Percentiles rank a stretch among this genome's conserved stretches.
These are phyloP conservation scores for Cottoperca gobio DNA, from an alignment of 2,797 vertebrate species.

Conservation along the genomic window DNA sequence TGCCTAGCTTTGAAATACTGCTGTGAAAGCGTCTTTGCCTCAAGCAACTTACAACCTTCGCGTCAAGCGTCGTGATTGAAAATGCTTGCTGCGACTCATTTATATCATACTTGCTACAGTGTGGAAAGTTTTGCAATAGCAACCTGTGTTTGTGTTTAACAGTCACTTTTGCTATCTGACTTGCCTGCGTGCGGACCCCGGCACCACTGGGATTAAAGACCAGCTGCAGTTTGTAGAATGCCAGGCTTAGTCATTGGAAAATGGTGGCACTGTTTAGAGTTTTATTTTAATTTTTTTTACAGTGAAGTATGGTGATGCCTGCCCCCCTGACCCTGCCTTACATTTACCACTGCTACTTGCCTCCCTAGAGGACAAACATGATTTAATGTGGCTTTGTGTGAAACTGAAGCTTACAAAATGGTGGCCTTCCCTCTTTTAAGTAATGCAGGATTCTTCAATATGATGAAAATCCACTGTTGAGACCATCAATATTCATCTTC, in stretches of 20 bases:
- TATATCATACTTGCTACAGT: neutral
- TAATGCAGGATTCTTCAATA: neutral
- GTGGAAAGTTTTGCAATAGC: conserved; percentile 6
- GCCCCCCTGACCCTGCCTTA: neutral
- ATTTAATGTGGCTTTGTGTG: neutral
- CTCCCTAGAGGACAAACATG: neutral
- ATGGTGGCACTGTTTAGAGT: conserved; percentile 5
- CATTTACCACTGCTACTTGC: neutral
- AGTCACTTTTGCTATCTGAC: conserved; percentile 19
- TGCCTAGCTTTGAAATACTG: conserved; percentile 30
- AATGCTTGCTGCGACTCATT: conserved; percentile 32
- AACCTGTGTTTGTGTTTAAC: conserved; percentile 12
- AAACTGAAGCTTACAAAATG: neutral
- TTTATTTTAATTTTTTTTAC: too few relatives aligned
- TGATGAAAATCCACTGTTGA: conserved; percentile 5
- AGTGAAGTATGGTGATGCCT: neutral
- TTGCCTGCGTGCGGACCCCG: neutral
- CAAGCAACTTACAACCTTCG: conserved; percentile 28
- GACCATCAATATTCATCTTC: conserved; percentile 6
- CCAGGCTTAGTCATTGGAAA: neutral
- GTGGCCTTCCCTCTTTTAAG: neutral
- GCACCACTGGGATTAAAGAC: conserved; percentile 4
- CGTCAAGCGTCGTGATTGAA: conserved; percentile 32
- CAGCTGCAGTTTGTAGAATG: conserved; percentile 3
- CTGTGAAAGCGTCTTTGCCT: conserved; percentile 18